These are phyloP conservation scores for Neodiprion pinetum DNA, from an alignment of 1,140 invertebrate species.

Conservation along the genomic window DNA sequence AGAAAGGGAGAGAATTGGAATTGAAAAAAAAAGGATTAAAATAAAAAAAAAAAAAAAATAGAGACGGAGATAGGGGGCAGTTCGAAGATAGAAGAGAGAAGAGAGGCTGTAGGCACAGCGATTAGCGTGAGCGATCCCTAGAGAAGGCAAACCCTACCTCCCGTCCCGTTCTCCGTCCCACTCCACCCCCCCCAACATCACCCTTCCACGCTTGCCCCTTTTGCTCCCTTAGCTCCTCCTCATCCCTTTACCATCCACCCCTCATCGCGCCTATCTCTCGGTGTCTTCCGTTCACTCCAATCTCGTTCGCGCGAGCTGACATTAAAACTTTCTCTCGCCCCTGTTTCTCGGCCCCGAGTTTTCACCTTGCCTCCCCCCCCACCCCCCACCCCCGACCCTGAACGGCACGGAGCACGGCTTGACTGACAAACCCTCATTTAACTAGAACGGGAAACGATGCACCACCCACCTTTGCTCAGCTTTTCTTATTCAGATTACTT, in stretches of 20 bases:
- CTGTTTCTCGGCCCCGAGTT: conserved; percentile 21
- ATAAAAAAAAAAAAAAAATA: background rate
- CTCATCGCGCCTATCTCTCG: too few species aligned
- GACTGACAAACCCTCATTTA: conserved; percentile 5
- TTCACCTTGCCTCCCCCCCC: conserved; percentile 23
- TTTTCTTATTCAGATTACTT: conserved; percentile 12
- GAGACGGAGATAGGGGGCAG: background rate
- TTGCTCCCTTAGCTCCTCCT: conserved; percentile 26
- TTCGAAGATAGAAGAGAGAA: conserved; percentile 16
- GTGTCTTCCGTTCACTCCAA: conserved; percentile 22
- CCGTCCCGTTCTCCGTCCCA: conserved; percentile 24
- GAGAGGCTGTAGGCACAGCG: conserved; percentile 32
- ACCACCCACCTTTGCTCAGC: background rate
- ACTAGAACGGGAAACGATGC: background rate
- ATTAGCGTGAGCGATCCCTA: conserved; percentile 44
- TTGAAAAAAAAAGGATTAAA: background rate
- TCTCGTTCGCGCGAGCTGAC: conserved; percentile 41
- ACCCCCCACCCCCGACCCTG: background rate
- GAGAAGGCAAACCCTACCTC: conserved; percentile 25
- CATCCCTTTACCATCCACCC: background rate
- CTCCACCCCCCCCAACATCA: conserved; percentile 45
- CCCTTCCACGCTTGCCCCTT: conserved; percentile 28
- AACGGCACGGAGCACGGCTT: background rate
- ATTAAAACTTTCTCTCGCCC: conserved; percentile 42
- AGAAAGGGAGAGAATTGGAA: too few species aligned